These are phyloP conservation scores for Amphiprion clarkii DNA, from an alignment of 2,797 vertebrate genomes.

Conservation along the genomic window DNA sequence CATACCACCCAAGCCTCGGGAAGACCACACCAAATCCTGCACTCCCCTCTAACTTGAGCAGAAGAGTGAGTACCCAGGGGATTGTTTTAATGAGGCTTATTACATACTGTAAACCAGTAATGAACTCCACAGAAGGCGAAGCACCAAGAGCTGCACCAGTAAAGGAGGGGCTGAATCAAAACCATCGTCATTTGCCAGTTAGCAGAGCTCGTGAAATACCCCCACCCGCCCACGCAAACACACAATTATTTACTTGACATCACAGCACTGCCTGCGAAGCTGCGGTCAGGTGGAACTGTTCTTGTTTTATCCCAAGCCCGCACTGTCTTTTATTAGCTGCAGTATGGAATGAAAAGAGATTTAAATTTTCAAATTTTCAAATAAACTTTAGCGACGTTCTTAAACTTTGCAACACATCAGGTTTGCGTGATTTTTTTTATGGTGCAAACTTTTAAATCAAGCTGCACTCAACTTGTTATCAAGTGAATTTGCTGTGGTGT, in stretches of 20 bases:
- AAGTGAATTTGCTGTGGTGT: not conserved
- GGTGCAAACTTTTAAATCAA: slow-evolving; percentile 15
- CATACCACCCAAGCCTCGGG: slow-evolving; percentile 73
- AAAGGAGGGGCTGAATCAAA: slow-evolving; percentile 60
- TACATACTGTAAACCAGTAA: slow-evolving; percentile 62
- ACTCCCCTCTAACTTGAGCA: slow-evolving; percentile 27
- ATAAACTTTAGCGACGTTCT: too few species aligned
- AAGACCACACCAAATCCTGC: slow-evolving; percentile 76
- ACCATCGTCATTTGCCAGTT: slow-evolving; percentile 34
- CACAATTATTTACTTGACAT: not conserved
- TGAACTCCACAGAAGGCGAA: slow-evolving; percentile 61
- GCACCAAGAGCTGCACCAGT: slow-evolving; percentile 29
- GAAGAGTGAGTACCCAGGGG: slow-evolving; percentile 49
- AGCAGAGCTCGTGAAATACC: slow-evolving; percentile 40
- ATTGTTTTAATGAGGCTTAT: slow-evolving; percentile 74
- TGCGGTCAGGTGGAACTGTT: not conserved
- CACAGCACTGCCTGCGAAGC: slow-evolving; percentile 2
- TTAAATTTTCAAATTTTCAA: too few species aligned
- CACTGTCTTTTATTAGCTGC: slow-evolving; percentile 6
- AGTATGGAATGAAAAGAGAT: not conserved
- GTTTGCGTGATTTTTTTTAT: not conserved
- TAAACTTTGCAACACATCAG: too few species aligned
- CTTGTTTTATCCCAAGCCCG: not conserved
- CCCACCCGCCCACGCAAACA: not conserved
- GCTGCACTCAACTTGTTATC: not conserved